These are phyloP conservation scores for Malacosoma neustria DNA, from an alignment of 2,888 invertebrate genomes.

Conservation along the genomic window DNA sequence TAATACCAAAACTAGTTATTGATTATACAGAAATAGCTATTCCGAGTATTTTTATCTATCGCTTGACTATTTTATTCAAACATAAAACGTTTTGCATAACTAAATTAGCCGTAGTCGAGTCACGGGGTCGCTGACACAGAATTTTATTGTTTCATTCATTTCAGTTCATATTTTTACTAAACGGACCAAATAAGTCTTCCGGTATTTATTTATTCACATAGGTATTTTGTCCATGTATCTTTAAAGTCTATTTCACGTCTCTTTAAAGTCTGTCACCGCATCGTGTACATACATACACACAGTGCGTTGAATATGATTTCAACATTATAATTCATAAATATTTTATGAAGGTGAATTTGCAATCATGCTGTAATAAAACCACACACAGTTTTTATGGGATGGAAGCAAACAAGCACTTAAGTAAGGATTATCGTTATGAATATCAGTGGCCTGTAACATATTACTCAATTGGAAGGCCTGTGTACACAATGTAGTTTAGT, in stretches of 20 bases:
- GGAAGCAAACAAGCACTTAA: not conserved
- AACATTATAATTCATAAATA: conserved; percentile 11
- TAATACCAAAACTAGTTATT: not conserved
- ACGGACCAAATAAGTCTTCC: conserved; percentile 32
- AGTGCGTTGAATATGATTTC: no score
- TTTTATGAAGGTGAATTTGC: not conserved
- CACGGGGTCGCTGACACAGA: conserved; percentile 58
- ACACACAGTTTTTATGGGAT: not conserved
- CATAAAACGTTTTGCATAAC: conserved; percentile 40
- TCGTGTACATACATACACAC: no score
- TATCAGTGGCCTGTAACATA: no score
- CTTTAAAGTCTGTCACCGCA: no score
- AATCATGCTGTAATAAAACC: not conserved
- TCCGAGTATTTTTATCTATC: not conserved
- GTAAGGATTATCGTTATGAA: no score
- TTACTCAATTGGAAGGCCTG: no score
- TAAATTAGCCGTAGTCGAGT: conserved; percentile 50
- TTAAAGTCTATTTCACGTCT: no score
- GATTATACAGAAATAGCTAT: not conserved
- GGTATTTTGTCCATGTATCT: conserved; percentile 13
- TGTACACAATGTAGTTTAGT: no score
- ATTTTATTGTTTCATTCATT: conserved; percentile 59
- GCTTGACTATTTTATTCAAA: not conserved
- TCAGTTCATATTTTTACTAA: conserved; percentile 44
- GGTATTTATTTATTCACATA: conserved; percentile 20